phyloP scores from a whole-genome alignment of 2,113 vertebrate species.

The Drymodes brunneopygia region DNA sequence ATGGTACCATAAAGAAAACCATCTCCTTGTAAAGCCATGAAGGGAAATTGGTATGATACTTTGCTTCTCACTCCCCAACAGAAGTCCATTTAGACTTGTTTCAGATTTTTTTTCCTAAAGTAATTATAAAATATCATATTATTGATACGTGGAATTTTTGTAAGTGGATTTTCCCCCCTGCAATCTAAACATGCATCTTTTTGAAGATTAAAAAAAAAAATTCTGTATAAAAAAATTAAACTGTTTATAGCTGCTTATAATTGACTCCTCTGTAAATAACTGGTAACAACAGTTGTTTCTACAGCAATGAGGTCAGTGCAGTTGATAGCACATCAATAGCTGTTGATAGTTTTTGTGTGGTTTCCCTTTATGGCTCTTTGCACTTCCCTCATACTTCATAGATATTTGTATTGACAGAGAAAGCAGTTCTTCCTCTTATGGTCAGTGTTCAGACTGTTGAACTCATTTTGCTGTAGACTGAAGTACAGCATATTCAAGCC shows the following conservation, averaged over 20 bases:
- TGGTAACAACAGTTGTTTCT: not conserved
- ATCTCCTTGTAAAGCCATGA: not conserved
- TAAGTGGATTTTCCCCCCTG: not conserved
- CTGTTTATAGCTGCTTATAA: not conserved
- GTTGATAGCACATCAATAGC: not conserved
- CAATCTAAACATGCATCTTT: not conserved
- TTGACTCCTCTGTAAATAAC: not conserved
- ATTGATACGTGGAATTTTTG: fast-evolving
- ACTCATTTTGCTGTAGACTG: not conserved
- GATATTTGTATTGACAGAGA: not conserved
- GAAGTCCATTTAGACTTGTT: not conserved
- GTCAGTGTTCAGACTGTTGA: not conserved
- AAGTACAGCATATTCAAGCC: not conserved
- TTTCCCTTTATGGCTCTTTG: not conserved
- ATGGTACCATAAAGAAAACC: not conserved
- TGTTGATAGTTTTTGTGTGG: not conserved
- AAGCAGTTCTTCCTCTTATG: not conserved
- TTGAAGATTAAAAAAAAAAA: not conserved
- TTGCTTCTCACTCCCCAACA: not conserved
- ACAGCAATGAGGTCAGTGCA: not conserved
- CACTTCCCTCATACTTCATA: not conserved
- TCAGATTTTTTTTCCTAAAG: not conserved
- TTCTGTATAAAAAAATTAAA: not conserved
- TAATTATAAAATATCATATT: not conserved
- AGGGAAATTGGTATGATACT: not conserved